Base-by-base conservation (phyloP, 2,113 vertebrate species). In the Poeciliopsis retropinna region DNA sequence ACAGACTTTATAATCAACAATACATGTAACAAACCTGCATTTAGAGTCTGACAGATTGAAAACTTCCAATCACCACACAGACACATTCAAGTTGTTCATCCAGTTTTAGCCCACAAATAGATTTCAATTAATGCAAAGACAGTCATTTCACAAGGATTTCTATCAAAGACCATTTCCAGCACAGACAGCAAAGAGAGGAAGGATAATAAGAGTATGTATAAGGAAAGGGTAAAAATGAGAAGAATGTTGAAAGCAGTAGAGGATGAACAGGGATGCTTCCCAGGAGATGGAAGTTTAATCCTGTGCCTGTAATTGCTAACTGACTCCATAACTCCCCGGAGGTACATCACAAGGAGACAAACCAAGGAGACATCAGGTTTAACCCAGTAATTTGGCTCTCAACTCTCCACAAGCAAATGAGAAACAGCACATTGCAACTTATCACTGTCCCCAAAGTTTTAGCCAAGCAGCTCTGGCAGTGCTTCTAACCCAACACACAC, bases 71-170 rank as follows among this genome's bases (percentile, higher is more conserved):
- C 14, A 44, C 41, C 41, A 44, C 3, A 44, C 14, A 44, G 7
- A 54, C 19, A 54, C 51, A 51, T 2, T 19, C 47, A 54, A 14
- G 15, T 44, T 15, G 13, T 54, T 54, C 17, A 7, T 54, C 51
- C 22, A 25, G 51, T 25, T 54, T 17, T 44, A 44, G 41, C 41
- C 14, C 41, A 44, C 41, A 44, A 44, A 44, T 44, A 44, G 13
- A 14, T 44, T 37, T 25, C 3, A 65, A 32, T n/a, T 10, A 12
- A n/a, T 65, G 4, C 25, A 39, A 39, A 65, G 1, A n/a, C 10
- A 25, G 25, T n/a, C 32, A 65, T 9, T n/a, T 34, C 3, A 5
- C 31, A 31, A 80, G 75, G 94, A 93, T 93, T 95, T 95, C 92
- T 41, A 41, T 4, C 39, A 34, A 22, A 57, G 37, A 31, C 3